Evolutionary conservation across 2,113 vertebrate species (phyloP), one percentile per base, ranked within the genome.

Genomic region (Taxidea taxus): DNA sequence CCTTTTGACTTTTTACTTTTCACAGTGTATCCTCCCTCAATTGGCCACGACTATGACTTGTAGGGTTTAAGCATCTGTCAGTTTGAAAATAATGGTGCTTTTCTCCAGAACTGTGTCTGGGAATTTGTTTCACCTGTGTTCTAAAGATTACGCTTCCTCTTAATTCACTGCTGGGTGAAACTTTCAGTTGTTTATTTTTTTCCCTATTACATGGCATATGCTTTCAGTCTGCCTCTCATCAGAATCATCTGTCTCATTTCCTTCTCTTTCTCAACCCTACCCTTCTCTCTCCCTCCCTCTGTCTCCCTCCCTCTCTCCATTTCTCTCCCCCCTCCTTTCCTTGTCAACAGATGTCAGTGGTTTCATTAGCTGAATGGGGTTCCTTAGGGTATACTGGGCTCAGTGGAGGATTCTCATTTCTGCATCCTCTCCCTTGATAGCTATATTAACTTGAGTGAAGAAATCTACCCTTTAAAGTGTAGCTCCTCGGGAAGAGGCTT

Each of bases 291-390:
- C 62, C 29, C 13, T 84, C 47, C 23, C 1, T 60, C 39, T 6
- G 3, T 54, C 49, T 49, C 49, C 44, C 47, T 42, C 66, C 54
- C 37, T 44, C 25, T 72, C 13, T 25, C 4, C 2, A 47, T 20
- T 89, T 68, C 60, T 68, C 54, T 60, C 20, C 7, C 13, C 37
- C 58, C 54, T 72, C 47, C 78, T 62, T 90, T 75, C 42, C 68
- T 95, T 95, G 51, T 95, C 94, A 97, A 96, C 97, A 97, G 93
- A 96, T 97, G 77, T 86, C 89, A 89, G 56, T 92, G 12, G 60
- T 96, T 97, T 84, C 80, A 94, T 92, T 94, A 90, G 78, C 47
- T 23, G 12, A 91, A 91, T 85, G 81, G 75, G 77, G 25, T 97
- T 96, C 66, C 81, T 86, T 84, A 60, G 80, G 47, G 39, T 81